Base-by-base conservation (phyloP, 92 coral and sea anemone species). In the Diadumene lineata region DNA sequence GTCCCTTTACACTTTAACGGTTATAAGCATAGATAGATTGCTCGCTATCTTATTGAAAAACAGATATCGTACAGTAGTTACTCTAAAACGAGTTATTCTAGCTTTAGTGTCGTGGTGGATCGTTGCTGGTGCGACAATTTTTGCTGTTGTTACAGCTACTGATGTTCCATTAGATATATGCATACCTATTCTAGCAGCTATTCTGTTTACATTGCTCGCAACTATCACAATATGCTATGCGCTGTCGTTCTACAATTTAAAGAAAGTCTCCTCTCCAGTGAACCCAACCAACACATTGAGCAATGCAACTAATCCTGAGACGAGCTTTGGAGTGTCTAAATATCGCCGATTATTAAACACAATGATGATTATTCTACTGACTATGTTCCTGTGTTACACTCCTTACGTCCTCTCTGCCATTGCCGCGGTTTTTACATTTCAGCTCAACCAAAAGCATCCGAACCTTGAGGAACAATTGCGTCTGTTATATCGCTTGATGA, bases 11-110 rank as follows among this genome's bases (percentile, higher is more conserved):
- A 70, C 75, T 9, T 24, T 70, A 11, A 29, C 63, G 17, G 63
- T 53, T 13, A 53, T 70, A 31, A 70, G 75, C 31, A 64, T 70
- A 10, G 75, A 70, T 70, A 56, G 75, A 1, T 53, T 70, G 26
- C 38, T 70, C 0, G 75, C 75, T 17, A 53, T 70, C 63, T 16
- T 30, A 24, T n/a, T 70, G 2, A 51, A 70, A 18, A 70, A 53
- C 75, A 70, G 27, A 58, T 70, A 70, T 29, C 75, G 64, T 7
- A n/a, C 31, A 19, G 17, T 30, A 1, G 75, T 70, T 16, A 70
- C 64, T 15, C 4, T 31, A 18, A 70, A 9, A 53, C 63, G 75
- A 10, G 30, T 58, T 9, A 15, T 53, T 6, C 1, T 22, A 7
- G 26, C 31, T 22, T 15, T 22, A 10, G 7, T 58, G 4, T 58